Percentiles rank a stretch among this genome's conserved stretches.
Conservation (phyloP, 2,888 invertebrate species). For the Mellilla xanthometata region DNA sequence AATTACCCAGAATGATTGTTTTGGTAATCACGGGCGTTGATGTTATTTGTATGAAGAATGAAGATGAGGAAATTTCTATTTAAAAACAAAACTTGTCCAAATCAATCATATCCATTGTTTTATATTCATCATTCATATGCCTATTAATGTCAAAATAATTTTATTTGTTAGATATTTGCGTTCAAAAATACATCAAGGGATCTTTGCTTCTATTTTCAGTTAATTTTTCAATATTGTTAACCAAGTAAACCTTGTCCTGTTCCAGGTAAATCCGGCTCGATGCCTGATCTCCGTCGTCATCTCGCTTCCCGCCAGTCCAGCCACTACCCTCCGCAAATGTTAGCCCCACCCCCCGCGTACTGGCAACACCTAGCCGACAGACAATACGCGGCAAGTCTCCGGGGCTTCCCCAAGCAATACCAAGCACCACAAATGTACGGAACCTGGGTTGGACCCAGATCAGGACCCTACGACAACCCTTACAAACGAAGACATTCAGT, state of each 20-base stretch:
- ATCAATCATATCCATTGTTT: too few relatives aligned
- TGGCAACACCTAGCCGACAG: slow-evolving; percentile 75
- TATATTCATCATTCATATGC: too few relatives aligned
- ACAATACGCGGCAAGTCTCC: slow-evolving; percentile 69
- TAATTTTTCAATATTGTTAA: neutral
- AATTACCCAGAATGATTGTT: too few relatives aligned
- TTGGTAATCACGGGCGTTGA: too few relatives aligned
- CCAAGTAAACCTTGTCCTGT: slow-evolving; percentile 13
- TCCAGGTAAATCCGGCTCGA: slow-evolving; percentile 76
- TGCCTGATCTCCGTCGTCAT: slow-evolving; percentile 76
- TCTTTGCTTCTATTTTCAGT: too few relatives aligned
- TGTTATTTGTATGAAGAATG: too few relatives aligned
- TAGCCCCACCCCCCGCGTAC: slow-evolving; percentile 71
- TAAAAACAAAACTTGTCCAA: too few relatives aligned
- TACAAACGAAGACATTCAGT: slow-evolving; percentile 80
- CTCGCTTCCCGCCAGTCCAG: slow-evolving; percentile 65
- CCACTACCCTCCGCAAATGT: slow-evolving; percentile 56
- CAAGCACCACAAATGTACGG: slow-evolving; percentile 63
- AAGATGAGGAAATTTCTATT: too few relatives aligned
- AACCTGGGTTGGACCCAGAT: slow-evolving; percentile 75
- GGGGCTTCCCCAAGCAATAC: slow-evolving; percentile 65
- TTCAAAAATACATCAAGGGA: too few relatives aligned
- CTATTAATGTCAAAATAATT: too few relatives aligned
- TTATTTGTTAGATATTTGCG: too few relatives aligned
- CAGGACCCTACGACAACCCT: slow-evolving; percentile 74